Evolutionary conservation across 2,888 invertebrate genomes (phyloP).

Genomic region (Andrena bicolor): DNA sequence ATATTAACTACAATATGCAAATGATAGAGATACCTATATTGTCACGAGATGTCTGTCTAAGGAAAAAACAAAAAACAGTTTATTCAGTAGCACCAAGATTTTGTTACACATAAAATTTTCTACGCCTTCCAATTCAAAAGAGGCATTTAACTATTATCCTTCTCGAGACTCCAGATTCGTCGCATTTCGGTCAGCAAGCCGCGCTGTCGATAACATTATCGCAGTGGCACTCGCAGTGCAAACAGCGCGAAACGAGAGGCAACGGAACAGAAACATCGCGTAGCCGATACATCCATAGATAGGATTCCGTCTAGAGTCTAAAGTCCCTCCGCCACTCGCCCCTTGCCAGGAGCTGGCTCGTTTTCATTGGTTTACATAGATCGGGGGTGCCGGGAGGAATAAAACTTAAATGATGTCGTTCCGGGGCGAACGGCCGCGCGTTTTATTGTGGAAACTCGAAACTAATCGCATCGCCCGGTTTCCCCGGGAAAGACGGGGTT

Average conservation of each 20-base stretch:
- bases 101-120: not conserved
- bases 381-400: slow-evolving; percentile 16
- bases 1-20: too few relatives aligned
- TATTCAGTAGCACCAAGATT: not conserved
- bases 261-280: slow-evolving; percentile 63
- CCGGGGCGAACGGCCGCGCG: not conserved
- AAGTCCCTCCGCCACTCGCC: not conserved
- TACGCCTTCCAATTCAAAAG: not conserved
- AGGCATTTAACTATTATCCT: not conserved
- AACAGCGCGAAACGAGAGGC: slow-evolving; percentile 45
- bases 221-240: slow-evolving; percentile 24
- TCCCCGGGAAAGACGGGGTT: not conserved
- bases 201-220: not conserved
- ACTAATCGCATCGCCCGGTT: slow-evolving; percentile 42
- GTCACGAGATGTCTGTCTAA: too few relatives aligned
- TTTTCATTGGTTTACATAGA: slow-evolving; percentile 30
- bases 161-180: not conserved
- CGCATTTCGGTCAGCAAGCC: not conserved
- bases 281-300: slow-evolving; percentile 48
- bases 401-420: slow-evolving; percentile 42
- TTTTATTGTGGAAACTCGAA: slow-evolving; percentile 49
- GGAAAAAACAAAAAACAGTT: not conserved
- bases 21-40: too few relatives aligned
- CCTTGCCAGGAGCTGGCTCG: not conserved
- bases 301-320: slow-evolving; percentile 33